These are phyloP conservation scores for Charaxes varanes DNA, from an alignment of 1,140 invertebrate species.

Conservation along the genomic window DNA sequence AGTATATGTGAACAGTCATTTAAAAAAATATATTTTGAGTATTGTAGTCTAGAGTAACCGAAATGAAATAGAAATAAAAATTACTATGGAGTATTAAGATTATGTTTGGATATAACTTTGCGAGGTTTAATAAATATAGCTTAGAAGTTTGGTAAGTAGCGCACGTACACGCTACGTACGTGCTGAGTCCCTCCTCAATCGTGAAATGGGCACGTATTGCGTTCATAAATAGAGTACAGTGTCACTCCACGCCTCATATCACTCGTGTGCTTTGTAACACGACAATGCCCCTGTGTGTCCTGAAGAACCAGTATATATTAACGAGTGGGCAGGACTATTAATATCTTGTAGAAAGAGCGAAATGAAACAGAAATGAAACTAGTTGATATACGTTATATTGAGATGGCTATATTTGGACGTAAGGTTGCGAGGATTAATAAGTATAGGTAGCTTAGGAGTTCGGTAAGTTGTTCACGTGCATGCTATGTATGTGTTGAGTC, in stretches of 20 bases:
- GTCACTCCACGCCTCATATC: constrained; percentile 1
- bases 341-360: no score
- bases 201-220: constrained; percentile 4
- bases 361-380: no score
- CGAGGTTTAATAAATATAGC: constrained; percentile 11
- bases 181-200: constrained; percentile 5
- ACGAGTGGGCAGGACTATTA: no score
- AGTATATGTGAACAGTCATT: no score
- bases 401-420: constrained; percentile 11
- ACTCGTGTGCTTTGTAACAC: background rate
- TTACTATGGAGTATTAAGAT: no score
- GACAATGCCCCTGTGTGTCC: no score
- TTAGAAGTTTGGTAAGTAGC: constrained; percentile 3
- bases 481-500: constrained; percentile 8
- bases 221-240: constrained; percentile 10
- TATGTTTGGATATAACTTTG: constrained; percentile 11
- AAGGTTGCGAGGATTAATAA: constrained; percentile 14
- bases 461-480: constrained; percentile 7
- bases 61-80: no score
- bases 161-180: constrained; percentile 7
- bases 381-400: no score
- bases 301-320: no score
- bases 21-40: no score
- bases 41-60: no score
- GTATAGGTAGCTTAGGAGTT: background rate